Evolutionary conservation across 2,113 vertebrate genomes (phyloP).

Genomic region (Pardalotus punctatus): DNA sequence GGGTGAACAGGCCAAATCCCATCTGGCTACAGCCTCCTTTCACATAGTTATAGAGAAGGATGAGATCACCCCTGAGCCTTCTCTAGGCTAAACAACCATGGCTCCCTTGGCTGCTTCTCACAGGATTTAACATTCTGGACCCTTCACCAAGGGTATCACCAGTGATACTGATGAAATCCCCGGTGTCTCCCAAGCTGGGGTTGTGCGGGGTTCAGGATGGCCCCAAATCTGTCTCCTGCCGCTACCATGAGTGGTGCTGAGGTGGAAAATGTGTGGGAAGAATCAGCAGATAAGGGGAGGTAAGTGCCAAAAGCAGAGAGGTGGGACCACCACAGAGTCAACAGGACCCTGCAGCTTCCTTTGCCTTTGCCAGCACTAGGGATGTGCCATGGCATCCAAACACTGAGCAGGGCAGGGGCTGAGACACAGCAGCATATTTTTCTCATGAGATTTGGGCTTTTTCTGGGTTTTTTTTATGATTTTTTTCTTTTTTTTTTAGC

Average conservation of each 20-base stretch:
- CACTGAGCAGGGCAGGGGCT: neutral
- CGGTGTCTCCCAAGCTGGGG: no score
- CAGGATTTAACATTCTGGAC: neutral
- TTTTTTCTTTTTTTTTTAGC: neutral
- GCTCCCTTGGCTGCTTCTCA: fast-evolving
- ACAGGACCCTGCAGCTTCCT: fast-evolving
- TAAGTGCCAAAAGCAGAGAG: fast-evolving
- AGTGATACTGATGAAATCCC: fast-evolving
- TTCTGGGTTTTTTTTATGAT: neutral
- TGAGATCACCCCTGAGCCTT: neutral
- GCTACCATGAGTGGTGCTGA: neutral
- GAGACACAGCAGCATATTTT: neutral
- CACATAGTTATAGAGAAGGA: fast-evolving
- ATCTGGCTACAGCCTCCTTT: neutral
- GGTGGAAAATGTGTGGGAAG: neutral
- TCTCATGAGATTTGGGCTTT: fast-evolving
- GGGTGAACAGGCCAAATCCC: neutral
- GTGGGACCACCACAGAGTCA: fast-evolving
- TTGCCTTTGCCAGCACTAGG: fast-evolving
- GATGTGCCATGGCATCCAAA: fast-evolving
- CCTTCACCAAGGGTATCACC: no score
- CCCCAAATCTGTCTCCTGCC: neutral
- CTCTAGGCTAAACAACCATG: neutral
- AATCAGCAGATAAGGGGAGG: no score
- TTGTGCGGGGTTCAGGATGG: no score